These are phyloP conservation scores for Rhodeus uyekii DNA, from an alignment of 2,797 vertebrate genomes.

Conservation along the genomic window DNA sequence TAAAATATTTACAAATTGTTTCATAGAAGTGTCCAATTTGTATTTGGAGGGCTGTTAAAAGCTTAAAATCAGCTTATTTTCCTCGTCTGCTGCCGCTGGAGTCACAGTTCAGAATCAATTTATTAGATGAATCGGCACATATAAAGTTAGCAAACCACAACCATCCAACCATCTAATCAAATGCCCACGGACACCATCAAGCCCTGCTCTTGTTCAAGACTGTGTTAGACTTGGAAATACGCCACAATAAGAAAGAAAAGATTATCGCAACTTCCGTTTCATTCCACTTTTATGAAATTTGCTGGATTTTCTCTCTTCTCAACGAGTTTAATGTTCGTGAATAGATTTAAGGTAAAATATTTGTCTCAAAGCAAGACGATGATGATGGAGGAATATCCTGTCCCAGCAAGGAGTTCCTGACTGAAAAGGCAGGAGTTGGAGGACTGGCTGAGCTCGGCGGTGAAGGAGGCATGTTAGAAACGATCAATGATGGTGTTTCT, in stretches of 20 bases:
- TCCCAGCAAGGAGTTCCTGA: no score
- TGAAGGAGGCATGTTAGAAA: no score
- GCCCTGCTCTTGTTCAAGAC: background rate
- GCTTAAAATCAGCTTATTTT: background rate
- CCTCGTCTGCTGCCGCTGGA: background rate
- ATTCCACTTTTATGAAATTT: background rate
- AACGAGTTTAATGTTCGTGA: no score
- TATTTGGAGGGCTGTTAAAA: background rate
- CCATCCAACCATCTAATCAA: background rate
- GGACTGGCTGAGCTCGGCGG: no score
- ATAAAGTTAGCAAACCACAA: background rate
- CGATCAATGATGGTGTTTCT: no score
- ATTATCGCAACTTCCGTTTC: background rate
- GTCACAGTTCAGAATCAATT: background rate
- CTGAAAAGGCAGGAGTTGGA: no score
- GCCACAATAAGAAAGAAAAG: background rate
- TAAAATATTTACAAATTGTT: background rate
- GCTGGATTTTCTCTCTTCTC: background rate
- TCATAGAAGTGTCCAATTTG: background rate
- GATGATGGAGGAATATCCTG: no score
- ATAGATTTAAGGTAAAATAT: no score
- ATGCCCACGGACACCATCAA: background rate
- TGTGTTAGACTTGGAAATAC: rapidly evolving
- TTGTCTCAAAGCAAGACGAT: no score
- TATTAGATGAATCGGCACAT: background rate